Percentiles rank a stretch among this genome's conserved stretches.
Conservation (phyloP, 1,140 invertebrate genomes). For the Anthonomus grandis region DNA sequence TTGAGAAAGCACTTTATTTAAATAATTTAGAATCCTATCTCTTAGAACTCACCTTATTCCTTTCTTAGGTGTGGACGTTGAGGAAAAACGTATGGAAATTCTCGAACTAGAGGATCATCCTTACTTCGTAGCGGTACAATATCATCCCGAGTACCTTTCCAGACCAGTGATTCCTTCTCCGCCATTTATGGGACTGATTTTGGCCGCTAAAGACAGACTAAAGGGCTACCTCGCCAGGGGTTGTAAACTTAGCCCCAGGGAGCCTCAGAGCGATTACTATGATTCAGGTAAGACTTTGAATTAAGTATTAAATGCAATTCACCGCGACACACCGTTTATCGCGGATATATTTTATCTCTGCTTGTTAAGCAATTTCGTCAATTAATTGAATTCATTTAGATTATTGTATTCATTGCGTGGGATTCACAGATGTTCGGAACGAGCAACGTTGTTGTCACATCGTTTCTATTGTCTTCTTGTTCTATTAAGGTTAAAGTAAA, state of each 20-base stretch:
- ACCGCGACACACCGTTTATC: no score
- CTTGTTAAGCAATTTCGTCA: no score
- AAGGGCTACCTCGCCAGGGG: slow-evolving; percentile 66
- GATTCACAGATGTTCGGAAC: no score
- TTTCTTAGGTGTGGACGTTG: slow-evolving; percentile 60
- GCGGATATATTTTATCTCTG: no score
- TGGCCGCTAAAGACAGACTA: slow-evolving; percentile 78
- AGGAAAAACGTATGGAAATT: slow-evolving; percentile 81
- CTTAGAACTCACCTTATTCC: background rate
- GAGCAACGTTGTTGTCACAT: no score
- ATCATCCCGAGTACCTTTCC: slow-evolving; percentile 96
- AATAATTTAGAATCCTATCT: no score
- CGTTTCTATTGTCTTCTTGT: no score
- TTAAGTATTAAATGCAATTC: no score
- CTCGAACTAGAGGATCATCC: slow-evolving; percentile 73
- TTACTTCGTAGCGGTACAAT: slow-evolving; percentile 95
- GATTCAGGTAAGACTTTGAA: slow-evolving; percentile 38
- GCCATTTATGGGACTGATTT: slow-evolving; percentile 90
- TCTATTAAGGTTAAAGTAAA: no score
- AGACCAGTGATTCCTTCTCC: slow-evolving; percentile 91
- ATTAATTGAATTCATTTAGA: no score
- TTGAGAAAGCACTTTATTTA: no score
- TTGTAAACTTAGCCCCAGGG: slow-evolving; percentile 49
- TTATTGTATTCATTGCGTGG: no score
- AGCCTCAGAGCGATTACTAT: slow-evolving; percentile 38